A percentile compares a stretch with the other conserved stretches of the same genome.
These are phyloP conservation scores for Rhynchophorus ferrugineus DNA, from an alignment of 1,140 invertebrate genomes.

Conservation along the genomic window DNA sequence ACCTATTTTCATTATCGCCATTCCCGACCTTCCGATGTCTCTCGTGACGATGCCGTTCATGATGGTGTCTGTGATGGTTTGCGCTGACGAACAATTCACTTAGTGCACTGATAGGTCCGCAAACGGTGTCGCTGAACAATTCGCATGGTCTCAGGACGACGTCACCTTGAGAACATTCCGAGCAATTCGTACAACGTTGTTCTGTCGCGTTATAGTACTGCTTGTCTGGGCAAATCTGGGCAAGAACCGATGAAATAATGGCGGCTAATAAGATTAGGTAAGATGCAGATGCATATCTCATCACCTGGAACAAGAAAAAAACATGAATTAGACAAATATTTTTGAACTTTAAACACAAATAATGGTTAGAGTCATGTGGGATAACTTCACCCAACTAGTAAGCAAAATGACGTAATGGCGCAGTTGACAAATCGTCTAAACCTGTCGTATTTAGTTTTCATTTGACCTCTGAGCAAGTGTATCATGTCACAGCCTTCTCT, in stretches of 20 bases:
- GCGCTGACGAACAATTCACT: conserved; percentile 25
- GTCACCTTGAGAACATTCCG: conserved; percentile 46
- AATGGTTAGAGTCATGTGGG: too few species aligned
- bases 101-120: conserved; percentile 52
- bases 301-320: conserved; percentile 32
- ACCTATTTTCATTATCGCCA: conserved; percentile 11
- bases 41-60: conserved; percentile 30
- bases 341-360: too few species aligned
- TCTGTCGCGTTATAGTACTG: conserved; percentile 48
- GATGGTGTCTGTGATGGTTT: conserved; percentile 31
- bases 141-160: conserved; percentile 57
- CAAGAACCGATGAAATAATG: conserved; percentile 24
- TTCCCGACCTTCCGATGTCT: conserved; percentile 24
- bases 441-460: too few species aligned
- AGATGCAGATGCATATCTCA: conserved; percentile 28
- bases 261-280: conserved; percentile 22
- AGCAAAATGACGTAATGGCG: too few species aligned
- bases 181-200: conserved; percentile 53
- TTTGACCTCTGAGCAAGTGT: too few species aligned
- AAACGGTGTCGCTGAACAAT: conserved; percentile 54
- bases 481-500: too few species aligned
- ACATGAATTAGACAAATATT: too few species aligned
- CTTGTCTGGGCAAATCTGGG: conserved; percentile 32
- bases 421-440: too few species aligned
- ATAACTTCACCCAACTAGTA: too few species aligned